A percentile compares a stretch with the other conserved stretches of the same genome.
These are phyloP conservation scores for Hyposoter dolosus DNA, from an alignment of 2,888 invertebrate genomes.

Conservation along the genomic window DNA sequence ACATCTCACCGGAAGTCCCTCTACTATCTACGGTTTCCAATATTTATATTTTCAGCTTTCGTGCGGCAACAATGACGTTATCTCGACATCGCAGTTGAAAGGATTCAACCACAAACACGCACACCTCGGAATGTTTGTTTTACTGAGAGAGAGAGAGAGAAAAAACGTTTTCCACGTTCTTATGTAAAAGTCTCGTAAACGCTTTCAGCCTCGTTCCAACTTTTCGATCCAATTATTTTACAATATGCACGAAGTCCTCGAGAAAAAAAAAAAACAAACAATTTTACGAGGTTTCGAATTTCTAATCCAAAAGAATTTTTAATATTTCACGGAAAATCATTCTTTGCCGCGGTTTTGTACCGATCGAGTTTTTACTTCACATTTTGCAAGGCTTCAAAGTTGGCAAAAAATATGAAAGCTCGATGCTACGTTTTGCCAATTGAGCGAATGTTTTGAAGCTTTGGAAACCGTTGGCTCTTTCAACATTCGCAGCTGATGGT, in stretches of 20 bases:
- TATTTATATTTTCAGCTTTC: constrained; percentile 20
- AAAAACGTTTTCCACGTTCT: constrained; percentile 7
- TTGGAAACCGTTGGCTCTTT: not conserved
- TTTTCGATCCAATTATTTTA: not conserved
- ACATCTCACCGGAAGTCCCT: constrained; percentile 4
- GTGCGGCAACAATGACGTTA: constrained; percentile 13
- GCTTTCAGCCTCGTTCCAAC: not conserved
- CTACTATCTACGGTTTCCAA: not conserved
- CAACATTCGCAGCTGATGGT: not conserved
- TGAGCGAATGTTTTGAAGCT: not conserved
- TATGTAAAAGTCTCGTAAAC: not conserved
- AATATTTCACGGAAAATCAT: not conserved
- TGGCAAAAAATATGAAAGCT: not conserved
- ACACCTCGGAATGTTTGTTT: constrained; percentile 3
- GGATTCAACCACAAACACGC: constrained; percentile 16
- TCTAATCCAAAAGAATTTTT: not conserved
- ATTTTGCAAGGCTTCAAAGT: no score
- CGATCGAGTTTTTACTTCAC: no score
- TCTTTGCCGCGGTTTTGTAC: no score
- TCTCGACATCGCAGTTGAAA: constrained; percentile 11
- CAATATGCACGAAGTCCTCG: not conserved
- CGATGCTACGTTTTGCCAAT: not conserved
- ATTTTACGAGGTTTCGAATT: not conserved
- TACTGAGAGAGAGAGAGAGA: not conserved
- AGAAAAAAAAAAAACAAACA: not conserved